These are phyloP conservation scores for Schizaphis graminum DNA, from an alignment of 2,888 invertebrate genomes.

Conservation along the genomic window DNA sequence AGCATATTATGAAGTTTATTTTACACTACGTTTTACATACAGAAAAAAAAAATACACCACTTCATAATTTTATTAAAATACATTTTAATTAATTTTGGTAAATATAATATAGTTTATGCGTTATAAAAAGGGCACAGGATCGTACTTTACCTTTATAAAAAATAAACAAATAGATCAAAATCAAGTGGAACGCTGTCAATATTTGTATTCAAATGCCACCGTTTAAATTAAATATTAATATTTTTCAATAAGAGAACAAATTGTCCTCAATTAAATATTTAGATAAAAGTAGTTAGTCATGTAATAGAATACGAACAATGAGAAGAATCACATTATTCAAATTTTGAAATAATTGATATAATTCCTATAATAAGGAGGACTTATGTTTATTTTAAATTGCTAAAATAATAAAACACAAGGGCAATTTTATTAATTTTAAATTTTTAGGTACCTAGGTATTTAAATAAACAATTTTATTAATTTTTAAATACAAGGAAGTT, in stretches of 20 bases:
- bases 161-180: background rate
- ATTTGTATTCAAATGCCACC: background rate
- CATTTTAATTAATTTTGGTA: background rate
- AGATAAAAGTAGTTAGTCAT: background rate
- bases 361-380: too few relatives aligned
- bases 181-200: background rate
- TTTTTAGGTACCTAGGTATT: too few relatives aligned
- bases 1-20: background rate
- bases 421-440: background rate
- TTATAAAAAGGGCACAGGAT: background rate
- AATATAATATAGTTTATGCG: background rate
- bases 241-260: background rate
- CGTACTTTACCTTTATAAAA: background rate
- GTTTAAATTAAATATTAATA: background rate
- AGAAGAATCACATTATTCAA: background rate
- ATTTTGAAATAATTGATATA: background rate
- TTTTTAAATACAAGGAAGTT: too few relatives aligned
- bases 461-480: too few relatives aligned
- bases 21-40: background rate
- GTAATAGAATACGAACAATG: background rate
- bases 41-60: background rate
- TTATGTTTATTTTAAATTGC: background rate
- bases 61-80: background rate
- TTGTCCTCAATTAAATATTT: background rate
- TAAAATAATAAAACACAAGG: background rate